Evolutionary conservation across 2,888 invertebrate species (phyloP), one percentile per base, ranked within the genome.

Genomic region (Teleiodes luculella): DNA sequence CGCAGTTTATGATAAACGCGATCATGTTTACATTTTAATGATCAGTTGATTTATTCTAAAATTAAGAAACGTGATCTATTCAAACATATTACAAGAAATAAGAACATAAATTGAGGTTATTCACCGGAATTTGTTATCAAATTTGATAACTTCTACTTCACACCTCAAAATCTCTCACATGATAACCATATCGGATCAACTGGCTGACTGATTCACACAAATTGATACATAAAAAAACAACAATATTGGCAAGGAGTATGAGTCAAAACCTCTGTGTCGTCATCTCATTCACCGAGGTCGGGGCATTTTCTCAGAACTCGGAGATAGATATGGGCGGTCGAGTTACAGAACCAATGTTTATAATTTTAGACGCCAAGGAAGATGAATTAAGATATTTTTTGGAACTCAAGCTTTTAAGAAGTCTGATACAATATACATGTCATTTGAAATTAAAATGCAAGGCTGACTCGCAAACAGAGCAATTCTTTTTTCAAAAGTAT

Each of bases 101-200:
- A 24, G 28, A 37, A 37, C 36, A 14, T 36, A 36, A 36, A 49
- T 18, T 13, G 49, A 20, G 36, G 24, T 49, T 37, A 49, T 36
- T 49, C 49, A 49, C 49, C 49, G 37, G 33, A 37, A 49, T 35
- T 49, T 3, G 37, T 13, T 43, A 43, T 43, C 43, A 8, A 28
- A 7, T 6, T 3, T 28, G 43, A 43, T 43, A 43, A 43, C 2
- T n/a, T n/a, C 11, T 6, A 41, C 10, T 4, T 8, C 14, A 13
- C 28, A 11, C n/a, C 24, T 28, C 24, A 43, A 11, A 24, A 43
- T 43, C 28, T 28, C 11, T 43, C 24, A 1, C 28, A 13, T 37
- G 43, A 43, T 43, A 43, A 28, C 28, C 8, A 8, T 43, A 4
- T 20, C n/a, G 10, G 20, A 37, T 37, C 33, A 33, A 11, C 4